Base-by-base conservation (phyloP, 2,888 invertebrate genomes). In the Agrotis puta region DNA sequence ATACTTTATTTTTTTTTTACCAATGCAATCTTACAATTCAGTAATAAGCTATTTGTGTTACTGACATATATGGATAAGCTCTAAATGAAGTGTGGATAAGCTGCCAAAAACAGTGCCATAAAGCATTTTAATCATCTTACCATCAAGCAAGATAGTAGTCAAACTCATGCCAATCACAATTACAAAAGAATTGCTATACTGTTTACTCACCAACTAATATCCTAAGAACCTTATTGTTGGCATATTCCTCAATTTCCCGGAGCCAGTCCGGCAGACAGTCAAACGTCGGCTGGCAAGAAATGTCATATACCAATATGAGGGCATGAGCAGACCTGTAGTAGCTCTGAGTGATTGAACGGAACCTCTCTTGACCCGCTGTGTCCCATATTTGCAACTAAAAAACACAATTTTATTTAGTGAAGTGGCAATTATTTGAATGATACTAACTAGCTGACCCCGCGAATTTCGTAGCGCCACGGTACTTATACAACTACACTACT, bases 271-370 rank as follows among this genome's bases (percentile, higher is more conserved):
- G 99, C 84, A 99, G 96, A 91, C 99, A 99, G 92, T 99, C 99
- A 91, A 99, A 99, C 7, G 99, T 99, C 16, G 99, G 99, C 93
- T 99, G 99, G 93, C 99, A 99, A 89, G 99, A 99, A 90, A 99
- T 99, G 95, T 99, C 99, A 91, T 99, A 99, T 66, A 99, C 99
- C 87, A 99, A 96, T 86, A 99, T 99, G 65, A 99, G 97, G 16
- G 99, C 99, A 94, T 99, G 99, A 1, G 99, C 99, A 77, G 99
- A 99, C 87, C 99, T 97, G 92, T 99, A 99, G 95, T 99, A 99
- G 92, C 99, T 99, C 93, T 99, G 99, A 2, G 99, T 99, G 85
- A 99, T 99, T 5, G 99, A 99, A 70, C 99, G 97, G 94, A 99
- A 99, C 84, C 98, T 96, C 93, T 99, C 99, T 93, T 99, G 99